Base-by-base conservation (phyloP, 2,888 invertebrate genomes). In the Spodoptera littoralis region DNA sequence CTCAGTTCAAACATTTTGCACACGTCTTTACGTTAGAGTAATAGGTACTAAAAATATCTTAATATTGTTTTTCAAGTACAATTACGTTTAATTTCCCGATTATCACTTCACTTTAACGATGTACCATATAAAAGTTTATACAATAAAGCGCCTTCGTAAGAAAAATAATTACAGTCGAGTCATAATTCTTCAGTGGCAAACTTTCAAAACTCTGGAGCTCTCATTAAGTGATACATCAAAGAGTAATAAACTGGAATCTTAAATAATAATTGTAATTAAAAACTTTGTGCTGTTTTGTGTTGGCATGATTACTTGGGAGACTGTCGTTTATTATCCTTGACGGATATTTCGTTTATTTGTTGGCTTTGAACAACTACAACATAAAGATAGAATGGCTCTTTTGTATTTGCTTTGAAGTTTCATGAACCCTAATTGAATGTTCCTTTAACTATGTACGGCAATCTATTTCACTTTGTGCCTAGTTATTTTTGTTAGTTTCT, bases 151-250 rank as follows among this genome's bases (percentile, higher is more conserved):
- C 11, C 65, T 63, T 48, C 49, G 41, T 65, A 47, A 64, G 51
- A 65, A 65, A 70, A 63, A 65, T 55, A 45, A 58, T 22, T 64
- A 27, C 42, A 55, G 11, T 42, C 11, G 13, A 72, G 41, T 65
- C 27, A 62, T 67, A 57, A 76, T 66, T 66, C 60, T 65, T 62
- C 46, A 65, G 58, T 43, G 27, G 36, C 11, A 66, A 72, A 73
- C 55, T 73, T 70, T 53, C 41, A 54, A 46, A 63, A 60, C 52
- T 73, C 50, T 50, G 48, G 11, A 58, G 44, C 56, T 52, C 58
- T 71, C 63, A 74, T 80, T 62, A 65, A 60, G 59, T 63, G 57
- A 69, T 70, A 75, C 77, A 76, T 77, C 67, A 78, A 79, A 79
- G 65, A 61, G 63, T 76, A 71, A 70, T 72, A 67, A 69, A 77